Evolutionary conservation across 2,797 vertebrate species (phyloP), one percentile per base, ranked within the genome.

Genomic region (Hydrolagus colliei): DNA sequence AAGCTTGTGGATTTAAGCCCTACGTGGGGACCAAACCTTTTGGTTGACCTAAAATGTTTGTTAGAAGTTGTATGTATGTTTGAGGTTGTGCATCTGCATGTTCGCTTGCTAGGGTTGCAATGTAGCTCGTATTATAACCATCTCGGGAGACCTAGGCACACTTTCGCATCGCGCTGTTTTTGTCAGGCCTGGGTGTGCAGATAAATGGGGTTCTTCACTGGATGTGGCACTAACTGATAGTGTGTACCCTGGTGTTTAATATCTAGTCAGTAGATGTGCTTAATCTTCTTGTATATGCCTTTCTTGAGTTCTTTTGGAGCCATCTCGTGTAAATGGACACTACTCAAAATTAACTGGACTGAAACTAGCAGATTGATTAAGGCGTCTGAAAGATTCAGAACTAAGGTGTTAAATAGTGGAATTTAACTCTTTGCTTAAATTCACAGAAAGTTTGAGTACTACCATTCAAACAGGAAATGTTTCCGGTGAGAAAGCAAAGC

Each of bases 351-450:
- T 65, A 32, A 65, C 12, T 71, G 7, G 27, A 52, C 12, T 52
- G 9, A 84, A 52, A 41, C 18, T 18, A 41, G 32, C 32, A 52
- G 2, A 71, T 22, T 13, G 12, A 41, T 65, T 68, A 20, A 18
- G 67, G 63, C 12, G 41, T 20, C 32, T 84, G 9, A 9, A 41
- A 71, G 9, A 9, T 16, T 12, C 65, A 41, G 27, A 67, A 35
- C 65, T 80, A 63, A 22, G 16, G 68, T 13, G 32, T 6, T 6
- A 11, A 27, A 4, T 71, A 32, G 4, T 84, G 65, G 63, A 84
- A n/a, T 71, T 84, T 84, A 84, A 84, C 32, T 67, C 52, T 35
- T 82, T 84, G 9, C 14, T 84, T 71, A 4, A 18, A 71, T 84
- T 84, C 68, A 41, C 65, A 84, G 79, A 63, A 68, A 52, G 35